phyloP scores from a whole-genome alignment of 2,113 vertebrate species.

The Amblyornis subalaris region DNA sequence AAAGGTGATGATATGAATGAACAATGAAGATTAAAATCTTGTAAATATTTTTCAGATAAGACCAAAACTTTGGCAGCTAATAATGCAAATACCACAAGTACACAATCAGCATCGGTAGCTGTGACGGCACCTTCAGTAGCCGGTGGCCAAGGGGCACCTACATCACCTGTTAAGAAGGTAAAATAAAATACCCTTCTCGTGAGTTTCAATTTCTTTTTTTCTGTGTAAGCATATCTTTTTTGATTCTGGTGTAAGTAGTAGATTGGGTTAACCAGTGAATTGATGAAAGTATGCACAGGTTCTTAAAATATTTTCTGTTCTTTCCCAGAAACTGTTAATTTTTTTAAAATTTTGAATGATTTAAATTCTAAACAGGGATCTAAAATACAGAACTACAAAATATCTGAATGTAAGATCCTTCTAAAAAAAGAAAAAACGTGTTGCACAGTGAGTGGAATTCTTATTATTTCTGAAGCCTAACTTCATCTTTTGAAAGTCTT shows the following conservation, averaged over 20 bases:
- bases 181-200: not conserved
- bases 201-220: not conserved
- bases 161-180: conserved; percentile 97
- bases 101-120: conserved; percentile 71
- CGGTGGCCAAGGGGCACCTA: conserved; percentile 84
- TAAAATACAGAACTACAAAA: not conserved
- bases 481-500: not conserved
- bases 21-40: not conserved
- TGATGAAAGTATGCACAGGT: not conserved
- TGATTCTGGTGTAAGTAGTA: not conserved
- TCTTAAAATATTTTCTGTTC: not conserved
- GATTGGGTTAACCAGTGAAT: not conserved
- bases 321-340: not conserved
- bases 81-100: conserved; percentile 73
- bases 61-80: conserved; percentile 81
- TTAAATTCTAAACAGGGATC: not conserved
- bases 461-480: not conserved
- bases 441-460: not conserved
- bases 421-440: not conserved
- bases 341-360: not conserved
- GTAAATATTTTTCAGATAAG: conserved; percentile 79
- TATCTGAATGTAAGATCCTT: not conserved
- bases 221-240: not conserved
- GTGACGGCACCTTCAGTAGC: conserved; percentile 79
- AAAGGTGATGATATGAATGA: not conserved